Evolutionary conservation across 2,113 vertebrate genomes (phyloP), one percentile per base, ranked within the genome.

Genomic region (Callipepla squamata): DNA sequence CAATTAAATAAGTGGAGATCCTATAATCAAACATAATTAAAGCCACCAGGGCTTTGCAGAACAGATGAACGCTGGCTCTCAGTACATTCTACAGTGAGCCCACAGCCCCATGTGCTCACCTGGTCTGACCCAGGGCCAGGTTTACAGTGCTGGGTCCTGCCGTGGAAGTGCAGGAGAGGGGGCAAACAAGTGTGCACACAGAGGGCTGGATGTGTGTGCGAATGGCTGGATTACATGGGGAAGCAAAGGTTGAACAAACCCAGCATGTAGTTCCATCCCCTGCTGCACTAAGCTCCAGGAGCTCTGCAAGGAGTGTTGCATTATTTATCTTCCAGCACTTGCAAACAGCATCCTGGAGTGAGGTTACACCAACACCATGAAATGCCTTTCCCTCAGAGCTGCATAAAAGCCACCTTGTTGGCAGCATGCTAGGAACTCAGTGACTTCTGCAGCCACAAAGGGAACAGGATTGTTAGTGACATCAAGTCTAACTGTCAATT

Each of bases 21-120:
- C 36, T 17, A 26, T 38, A 26, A 38, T 23, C 36, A 62, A 38
- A 38, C 59, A 36, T 11, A 62, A 38, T 23, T 36, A 26, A 38
- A 62, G 36, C 45, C 74, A 36, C 22, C n/a, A 17, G 40, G 44
- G 45, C 55, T 83, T 80, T 62, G 66, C 16, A 80, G 42, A 50
- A 74, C 0, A 1, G 72, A 48, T 86, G 80, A 16, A 58, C n/a
- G 2, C 40, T 81, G 77, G 25, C 7, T 51, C 36, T 70, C 30
- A 30, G 55, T 21, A 9, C 3, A 0, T 28, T 63, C 17, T 26
- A 11, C 19, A 61, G 25, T 0, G 0, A 50, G 50, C 7, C 30
- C 59, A 44, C 20, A 80, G 30, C 32, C 63, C 40, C 30, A 10
- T 0, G 1, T 28, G 61, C 19, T 3, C 38, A 57, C 21, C 8